These are phyloP conservation scores for Cyprinodon variegatus DNA, from an alignment of 2,113 vertebrate genomes.

Conservation along the genomic window DNA sequence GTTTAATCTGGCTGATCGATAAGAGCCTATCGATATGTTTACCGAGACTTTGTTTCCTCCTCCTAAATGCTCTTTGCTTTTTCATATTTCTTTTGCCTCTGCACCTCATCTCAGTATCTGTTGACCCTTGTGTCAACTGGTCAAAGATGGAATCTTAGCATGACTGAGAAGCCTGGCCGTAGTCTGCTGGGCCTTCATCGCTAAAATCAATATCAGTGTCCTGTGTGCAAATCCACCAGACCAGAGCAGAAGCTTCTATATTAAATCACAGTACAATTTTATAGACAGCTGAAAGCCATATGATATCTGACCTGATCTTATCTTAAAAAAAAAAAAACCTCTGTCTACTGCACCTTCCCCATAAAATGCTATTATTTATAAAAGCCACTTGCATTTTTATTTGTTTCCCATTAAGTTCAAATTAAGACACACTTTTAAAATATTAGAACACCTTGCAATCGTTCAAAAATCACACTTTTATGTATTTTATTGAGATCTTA, in stretches of 20 bases:
- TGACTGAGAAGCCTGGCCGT: constrained; percentile 36
- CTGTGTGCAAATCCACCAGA: constrained; percentile 58
- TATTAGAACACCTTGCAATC: background rate
- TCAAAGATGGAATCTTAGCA: constrained; percentile 38
- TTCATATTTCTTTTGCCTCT: constrained; percentile 53
- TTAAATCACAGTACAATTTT: constrained; percentile 67
- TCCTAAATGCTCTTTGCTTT: constrained; percentile 32
- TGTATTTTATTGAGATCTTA: background rate
- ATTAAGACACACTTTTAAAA: background rate
- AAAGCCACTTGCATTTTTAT: background rate
- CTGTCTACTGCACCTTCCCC: constrained; percentile 39
- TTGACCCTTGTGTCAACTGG: constrained; percentile 50
- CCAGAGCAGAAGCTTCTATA: constrained; percentile 48
- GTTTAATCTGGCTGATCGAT: constrained; percentile 62
- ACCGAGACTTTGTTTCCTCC: constrained; percentile 56
- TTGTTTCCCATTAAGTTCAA: background rate
- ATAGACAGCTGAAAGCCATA: constrained; percentile 45
- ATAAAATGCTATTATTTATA: constrained; percentile 12
- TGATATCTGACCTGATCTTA: constrained; percentile 46
- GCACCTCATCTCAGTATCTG: constrained; percentile 51
- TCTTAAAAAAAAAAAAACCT: constrained; percentile 53
- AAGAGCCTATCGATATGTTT: constrained; percentile 66
- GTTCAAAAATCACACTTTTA: background rate
- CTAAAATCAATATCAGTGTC: constrained; percentile 65
- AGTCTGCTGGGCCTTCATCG: constrained; percentile 47